Evolutionary conservation across 2,113 vertebrate genomes (phyloP).

Genomic region (Ameiurus melas): DNA sequence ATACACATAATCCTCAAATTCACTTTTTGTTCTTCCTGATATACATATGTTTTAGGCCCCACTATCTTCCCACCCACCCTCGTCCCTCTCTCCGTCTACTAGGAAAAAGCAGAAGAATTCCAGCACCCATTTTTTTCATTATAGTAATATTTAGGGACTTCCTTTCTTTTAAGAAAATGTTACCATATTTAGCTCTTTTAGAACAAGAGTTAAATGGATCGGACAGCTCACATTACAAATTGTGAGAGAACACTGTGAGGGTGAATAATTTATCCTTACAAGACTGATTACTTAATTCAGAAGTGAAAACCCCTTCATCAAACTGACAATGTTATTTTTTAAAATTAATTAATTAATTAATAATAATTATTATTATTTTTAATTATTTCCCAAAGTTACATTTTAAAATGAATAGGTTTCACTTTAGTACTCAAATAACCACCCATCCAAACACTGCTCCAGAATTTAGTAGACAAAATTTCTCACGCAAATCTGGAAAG

Average conservation of each 20-base stretch:
- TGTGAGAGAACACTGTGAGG: neutral
- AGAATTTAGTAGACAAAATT: neutral
- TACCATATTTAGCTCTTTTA: neutral
- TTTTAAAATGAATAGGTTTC: neutral
- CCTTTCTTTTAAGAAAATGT: neutral
- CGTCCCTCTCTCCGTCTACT: neutral
- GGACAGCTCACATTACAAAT: neutral
- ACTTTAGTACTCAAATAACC: neutral
- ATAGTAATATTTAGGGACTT: neutral
- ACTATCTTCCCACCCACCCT: neutral
- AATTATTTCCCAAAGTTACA: neutral
- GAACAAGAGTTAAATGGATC: neutral
- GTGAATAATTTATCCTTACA: neutral
- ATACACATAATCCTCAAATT: neutral
- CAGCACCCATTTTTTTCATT: neutral
- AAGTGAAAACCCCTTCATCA: neutral
- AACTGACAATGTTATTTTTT: neutral
- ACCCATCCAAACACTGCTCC: neutral
- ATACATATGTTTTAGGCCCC: neutral
- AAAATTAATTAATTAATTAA: no score
- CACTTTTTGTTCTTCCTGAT: neutral
- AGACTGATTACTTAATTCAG: neutral
- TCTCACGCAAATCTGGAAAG: slow-evolving; percentile 13
- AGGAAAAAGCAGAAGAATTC: neutral
- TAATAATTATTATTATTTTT: no score